These are phyloP conservation scores for Leuciscus idus DNA, from an alignment of 2,113 vertebrate genomes.

Conservation along the genomic window DNA sequence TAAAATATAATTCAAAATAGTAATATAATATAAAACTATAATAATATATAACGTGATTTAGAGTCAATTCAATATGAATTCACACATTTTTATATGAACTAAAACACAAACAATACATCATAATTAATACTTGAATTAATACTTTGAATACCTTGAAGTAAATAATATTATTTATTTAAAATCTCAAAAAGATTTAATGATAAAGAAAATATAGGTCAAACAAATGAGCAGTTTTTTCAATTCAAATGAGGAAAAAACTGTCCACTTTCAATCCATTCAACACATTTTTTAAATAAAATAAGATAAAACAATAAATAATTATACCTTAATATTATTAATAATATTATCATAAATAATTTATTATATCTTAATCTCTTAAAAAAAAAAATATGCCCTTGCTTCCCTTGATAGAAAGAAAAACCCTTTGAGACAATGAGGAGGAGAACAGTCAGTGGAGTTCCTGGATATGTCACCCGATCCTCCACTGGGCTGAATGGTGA, in stretches of 20 bases:
- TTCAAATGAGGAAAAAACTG: too few relatives aligned
- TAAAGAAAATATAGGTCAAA: too few relatives aligned
- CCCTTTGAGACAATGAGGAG: constrained; percentile 33
- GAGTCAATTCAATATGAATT: background rate
- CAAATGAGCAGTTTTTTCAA: too few relatives aligned
- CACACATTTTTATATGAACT: background rate
- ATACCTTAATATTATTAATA: background rate
- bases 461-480: constrained; percentile 41
- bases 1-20: too few relatives aligned
- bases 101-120: background rate
- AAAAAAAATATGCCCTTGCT: too few relatives aligned
- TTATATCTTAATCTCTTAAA: too few relatives aligned
- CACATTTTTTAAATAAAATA: background rate
- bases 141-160: too few relatives aligned
- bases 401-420: constrained; percentile 45
- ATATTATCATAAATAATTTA: background rate
- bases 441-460: constrained; percentile 55
- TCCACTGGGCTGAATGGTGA: constrained; percentile 60
- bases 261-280: too few relatives aligned
- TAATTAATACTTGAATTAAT: too few relatives aligned
- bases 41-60: too few relatives aligned
- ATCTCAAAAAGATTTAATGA: too few relatives aligned
- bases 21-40: too few relatives aligned
- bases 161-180: background rate
- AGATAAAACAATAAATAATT: background rate